Conservation (phyloP, 2,888 invertebrate species). For the Eupithecia dodoneata region DNA sequence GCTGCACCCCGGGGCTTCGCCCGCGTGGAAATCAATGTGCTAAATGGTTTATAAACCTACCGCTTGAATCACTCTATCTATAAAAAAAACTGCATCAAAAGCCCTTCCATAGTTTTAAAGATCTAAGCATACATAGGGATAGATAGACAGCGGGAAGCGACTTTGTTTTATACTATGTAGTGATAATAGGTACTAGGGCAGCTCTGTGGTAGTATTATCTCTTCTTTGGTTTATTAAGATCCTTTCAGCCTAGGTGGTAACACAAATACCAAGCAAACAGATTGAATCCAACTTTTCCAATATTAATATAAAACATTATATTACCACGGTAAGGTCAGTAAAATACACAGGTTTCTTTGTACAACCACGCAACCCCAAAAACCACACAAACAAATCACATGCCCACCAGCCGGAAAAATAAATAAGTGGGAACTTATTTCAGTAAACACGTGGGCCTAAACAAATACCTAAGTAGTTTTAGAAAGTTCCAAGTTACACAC, state of each 20-base stretch:
- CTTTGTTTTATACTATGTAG: too few species aligned
- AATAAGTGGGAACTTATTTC: constrained; percentile 8
- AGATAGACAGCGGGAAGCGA: too few species aligned
- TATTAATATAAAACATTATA: background rate
- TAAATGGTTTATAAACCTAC: too few species aligned
- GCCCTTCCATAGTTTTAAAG: too few species aligned
- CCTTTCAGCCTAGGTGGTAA: background rate
- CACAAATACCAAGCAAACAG: background rate
- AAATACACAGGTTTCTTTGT: background rate
- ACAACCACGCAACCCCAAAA: background rate
- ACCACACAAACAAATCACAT: background rate
- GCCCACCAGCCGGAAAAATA: background rate
- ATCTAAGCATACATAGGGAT: too few species aligned
- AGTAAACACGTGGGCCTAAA: constrained; percentile 11
- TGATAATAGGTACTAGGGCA: too few species aligned
- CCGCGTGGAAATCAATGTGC: too few species aligned
- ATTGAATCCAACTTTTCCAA: background rate
- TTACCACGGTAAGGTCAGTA: background rate
- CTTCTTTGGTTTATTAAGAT: too few species aligned
- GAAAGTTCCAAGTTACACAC: constrained; percentile 18
- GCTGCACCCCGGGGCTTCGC: too few species aligned
- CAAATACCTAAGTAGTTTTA: constrained; percentile 18
- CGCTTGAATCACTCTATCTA: too few species aligned
- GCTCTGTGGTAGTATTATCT: too few species aligned
- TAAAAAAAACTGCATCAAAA: too few species aligned